Percentiles rank a stretch among this genome's conserved stretches.
These are phyloP conservation scores for Theretra japonica DNA, from an alignment of 2,888 invertebrate species.

Conservation along the genomic window DNA sequence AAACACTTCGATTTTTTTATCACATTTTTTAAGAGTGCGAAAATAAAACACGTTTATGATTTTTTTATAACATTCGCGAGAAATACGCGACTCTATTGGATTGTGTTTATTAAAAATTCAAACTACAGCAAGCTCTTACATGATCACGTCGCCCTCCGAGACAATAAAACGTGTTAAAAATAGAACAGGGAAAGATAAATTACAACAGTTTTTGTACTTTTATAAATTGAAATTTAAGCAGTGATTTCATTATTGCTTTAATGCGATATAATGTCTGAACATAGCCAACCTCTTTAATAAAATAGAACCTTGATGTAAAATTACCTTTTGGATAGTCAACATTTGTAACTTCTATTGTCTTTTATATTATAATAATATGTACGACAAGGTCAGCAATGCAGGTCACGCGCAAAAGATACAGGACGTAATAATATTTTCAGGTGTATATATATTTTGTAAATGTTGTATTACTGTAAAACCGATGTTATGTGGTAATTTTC, in stretches of 20 bases:
- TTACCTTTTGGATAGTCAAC: background rate
- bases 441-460: conserved; percentile 16
- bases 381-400: background rate
- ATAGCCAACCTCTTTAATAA: background rate
- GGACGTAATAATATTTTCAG: background rate
- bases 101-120: background rate
- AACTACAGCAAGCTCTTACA: background rate
- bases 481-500: conserved; percentile 44
- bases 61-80: background rate
- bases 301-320: background rate
- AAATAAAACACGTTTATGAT: background rate
- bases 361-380: background rate
- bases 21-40: background rate
- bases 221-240: background rate
- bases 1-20: background rate
- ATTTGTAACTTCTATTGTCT: background rate
- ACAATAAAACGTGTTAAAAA: background rate
- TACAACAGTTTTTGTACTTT: background rate
- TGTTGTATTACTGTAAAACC: conserved; percentile 36
- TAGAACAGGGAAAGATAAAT: background rate
- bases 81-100: background rate
- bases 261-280: background rate
- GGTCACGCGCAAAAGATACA: background rate
- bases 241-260: no score
- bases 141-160: background rate